These are phyloP conservation scores for Bellardia bayeri DNA, from an alignment of 2,888 invertebrate genomes.

Conservation along the genomic window DNA sequence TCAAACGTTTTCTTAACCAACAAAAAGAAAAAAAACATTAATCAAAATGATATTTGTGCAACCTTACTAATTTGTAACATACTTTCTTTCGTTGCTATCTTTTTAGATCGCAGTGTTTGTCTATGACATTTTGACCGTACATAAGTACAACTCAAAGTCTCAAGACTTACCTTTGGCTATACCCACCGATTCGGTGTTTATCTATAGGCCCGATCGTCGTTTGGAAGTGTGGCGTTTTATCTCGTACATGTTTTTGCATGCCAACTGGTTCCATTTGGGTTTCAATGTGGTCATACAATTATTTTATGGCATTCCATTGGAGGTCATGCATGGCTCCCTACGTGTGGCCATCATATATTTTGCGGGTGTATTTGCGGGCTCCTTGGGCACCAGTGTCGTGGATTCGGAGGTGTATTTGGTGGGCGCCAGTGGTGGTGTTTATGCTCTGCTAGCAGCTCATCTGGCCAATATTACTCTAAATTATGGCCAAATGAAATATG, in stretches of 20 bases:
- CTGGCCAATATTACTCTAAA: slow-evolving; percentile 97
- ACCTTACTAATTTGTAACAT: slow-evolving; percentile 35
- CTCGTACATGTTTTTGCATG: slow-evolving; percentile 97
- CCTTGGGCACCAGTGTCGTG: slow-evolving; percentile 93
- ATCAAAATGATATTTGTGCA: not conserved
- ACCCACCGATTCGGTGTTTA: slow-evolving; percentile 95
- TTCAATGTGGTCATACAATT: slow-evolving; percentile 98
- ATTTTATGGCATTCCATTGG: slow-evolving; percentile 95
- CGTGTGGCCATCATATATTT: slow-evolving; percentile 95
- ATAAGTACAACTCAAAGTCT: slow-evolving; percentile 83
- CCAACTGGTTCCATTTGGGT: slow-evolving; percentile 97
- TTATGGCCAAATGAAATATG: slow-evolving; percentile 98
- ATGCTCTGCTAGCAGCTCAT: slow-evolving; percentile 98
- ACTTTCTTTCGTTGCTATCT: slow-evolving; percentile 34
- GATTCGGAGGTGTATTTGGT: slow-evolving; percentile 97
- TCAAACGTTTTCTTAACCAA: not conserved
- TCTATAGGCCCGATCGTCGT: slow-evolving; percentile 96
- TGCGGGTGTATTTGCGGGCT: slow-evolving; percentile 95
- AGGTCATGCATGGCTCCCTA: slow-evolving; percentile 97
- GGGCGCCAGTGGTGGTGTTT: slow-evolving; percentile 98
- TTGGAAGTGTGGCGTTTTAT: slow-evolving; percentile 97
- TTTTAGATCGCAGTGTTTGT: slow-evolving; percentile 95
- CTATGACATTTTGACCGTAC: slow-evolving; percentile 90
- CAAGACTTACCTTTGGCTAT: slow-evolving; percentile 95
- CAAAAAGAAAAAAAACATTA: not conserved